Base-by-base conservation (phyloP, 2,113 vertebrate genomes). In the Callithrix jacchus region DNA sequence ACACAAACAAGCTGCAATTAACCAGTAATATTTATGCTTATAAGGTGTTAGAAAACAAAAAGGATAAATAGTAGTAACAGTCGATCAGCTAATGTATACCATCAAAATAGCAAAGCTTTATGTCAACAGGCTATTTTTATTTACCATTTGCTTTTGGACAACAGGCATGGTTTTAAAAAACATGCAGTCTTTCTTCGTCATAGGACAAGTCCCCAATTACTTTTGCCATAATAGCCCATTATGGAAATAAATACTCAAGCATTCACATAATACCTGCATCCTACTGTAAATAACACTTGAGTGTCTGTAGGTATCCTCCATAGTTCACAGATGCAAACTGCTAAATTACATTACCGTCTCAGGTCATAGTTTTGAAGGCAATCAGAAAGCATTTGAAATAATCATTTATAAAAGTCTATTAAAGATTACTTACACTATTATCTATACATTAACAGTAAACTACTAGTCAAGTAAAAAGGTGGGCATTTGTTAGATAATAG, bases 81-180 rank as follows among this genome's bases (percentile, higher is more conserved):
- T 66, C 37, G 71, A 94, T 91, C 49, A 96, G 45, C 68, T 94
- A 87, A 94, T 8, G 20, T 7, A 74, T 32, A 35, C 68, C 3
- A 58, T 52, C 5, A 84, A 58, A 80, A 58, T 6, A 94, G 47
- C 61, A 42, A 91, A 70, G 18, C 68, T 96, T 93, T 90, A 87
- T 8, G 84, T 66, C 37, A 91, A 88, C 13, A 81, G 8, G 52
- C 21, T 89, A 92, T 84, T 89, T 93, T 96, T 70, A 66, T 82
- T 90, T 80, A 96, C 32, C 47, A 97, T 83, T 94, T 84, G 54
- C 68, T 90, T 92, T 47, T 79, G 86, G 23, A 76, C 79, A 95
- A 87, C 27, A 0, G 42, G 11, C 58, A 89, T 30, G 42, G 6
- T 80, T 79, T 96, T 74, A 35, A 94, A 96, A 93, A 94, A 73